Conservation (phyloP, 1,140 invertebrate species). For the Cydia fagiglandana region DNA sequence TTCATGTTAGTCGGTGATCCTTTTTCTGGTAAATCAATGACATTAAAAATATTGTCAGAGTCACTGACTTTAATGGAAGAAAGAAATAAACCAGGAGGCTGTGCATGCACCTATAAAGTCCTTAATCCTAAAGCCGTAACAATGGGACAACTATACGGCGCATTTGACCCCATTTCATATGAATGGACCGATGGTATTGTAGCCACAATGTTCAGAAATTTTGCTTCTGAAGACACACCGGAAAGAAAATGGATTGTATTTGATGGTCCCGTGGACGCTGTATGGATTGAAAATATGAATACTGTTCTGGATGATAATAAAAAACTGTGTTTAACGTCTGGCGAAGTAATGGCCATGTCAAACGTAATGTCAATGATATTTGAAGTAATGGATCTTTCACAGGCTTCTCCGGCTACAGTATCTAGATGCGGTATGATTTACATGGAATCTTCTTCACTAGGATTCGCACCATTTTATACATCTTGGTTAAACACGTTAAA, state of each 20-base stretch:
- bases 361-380: slow-evolving; percentile 94
- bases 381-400: slow-evolving; percentile 94
- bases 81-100: slow-evolving; percentile 80
- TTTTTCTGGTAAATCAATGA: slow-evolving; percentile 89
- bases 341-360: slow-evolving; percentile 94
- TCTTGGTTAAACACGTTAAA: slow-evolving; percentile 87
- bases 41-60: slow-evolving; percentile 86
- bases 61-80: slow-evolving; percentile 85
- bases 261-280: slow-evolving; percentile 96
- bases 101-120: slow-evolving; percentile 84
- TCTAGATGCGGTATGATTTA: slow-evolving; percentile 98
- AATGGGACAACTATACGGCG: slow-evolving; percentile 94
- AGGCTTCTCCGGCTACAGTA: slow-evolving; percentile 94
- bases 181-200: slow-evolving; percentile 95
- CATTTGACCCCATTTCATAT: slow-evolving; percentile 93
- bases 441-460: slow-evolving; percentile 88
- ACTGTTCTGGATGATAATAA: slow-evolving; percentile 97
- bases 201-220: slow-evolving; percentile 86
- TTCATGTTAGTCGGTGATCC: slow-evolving; percentile 96
- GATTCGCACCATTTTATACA: slow-evolving; percentile 85
- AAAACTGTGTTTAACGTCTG: slow-evolving; percentile 92
- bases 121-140: slow-evolving; percentile 96
- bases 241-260: slow-evolving; percentile 92
- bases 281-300: slow-evolving; percentile 98
- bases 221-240: slow-evolving; percentile 82